A percentile compares a stretch with the other conserved stretches of the same genome.
These are phyloP conservation scores for Ophion ventricosus DNA, from an alignment of 2,888 invertebrate genomes.

Conservation along the genomic window DNA sequence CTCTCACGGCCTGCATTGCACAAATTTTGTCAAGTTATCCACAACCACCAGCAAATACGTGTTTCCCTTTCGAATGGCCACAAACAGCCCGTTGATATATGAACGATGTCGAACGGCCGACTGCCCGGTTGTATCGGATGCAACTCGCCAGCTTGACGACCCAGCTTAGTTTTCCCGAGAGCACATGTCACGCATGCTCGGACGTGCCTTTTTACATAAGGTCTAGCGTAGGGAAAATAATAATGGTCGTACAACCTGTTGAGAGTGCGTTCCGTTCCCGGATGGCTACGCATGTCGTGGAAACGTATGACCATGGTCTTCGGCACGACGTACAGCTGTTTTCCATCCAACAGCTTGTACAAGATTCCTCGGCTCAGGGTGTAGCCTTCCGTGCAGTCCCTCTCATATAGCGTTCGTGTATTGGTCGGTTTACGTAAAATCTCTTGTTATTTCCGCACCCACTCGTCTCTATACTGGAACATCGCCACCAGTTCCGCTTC, in stretches of 20 bases:
- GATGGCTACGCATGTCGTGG: slow-evolving; percentile 31
- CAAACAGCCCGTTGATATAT: slow-evolving; percentile 66
- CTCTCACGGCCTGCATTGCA: not conserved
- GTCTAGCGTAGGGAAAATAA: slow-evolving; percentile 26
- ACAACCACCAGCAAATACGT: slow-evolving; percentile 17
- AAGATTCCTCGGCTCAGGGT: not conserved
- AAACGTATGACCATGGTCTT: slow-evolving; percentile 2
- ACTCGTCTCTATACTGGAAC: slow-evolving; percentile 16
- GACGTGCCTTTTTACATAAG: slow-evolving; percentile 6
- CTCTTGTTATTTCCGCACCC: not conserved
- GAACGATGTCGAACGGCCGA: slow-evolving; percentile 61
- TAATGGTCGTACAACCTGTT: slow-evolving; percentile 7
- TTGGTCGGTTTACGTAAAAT: not conserved
- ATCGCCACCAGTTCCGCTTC: slow-evolving; percentile 2
- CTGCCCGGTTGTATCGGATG: slow-evolving; percentile 66
- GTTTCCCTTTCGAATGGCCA: slow-evolving; percentile 46
- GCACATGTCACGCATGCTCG: slow-evolving; percentile 64
- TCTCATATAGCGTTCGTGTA: not conserved
- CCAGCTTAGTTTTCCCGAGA: slow-evolving; percentile 26
- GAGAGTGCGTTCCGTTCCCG: not conserved
- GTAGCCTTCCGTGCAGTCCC: not conserved
- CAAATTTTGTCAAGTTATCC: not conserved
- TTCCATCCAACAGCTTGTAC: not conserved
- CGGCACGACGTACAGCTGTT: slow-evolving; percentile 15
- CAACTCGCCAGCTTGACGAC: slow-evolving; percentile 62